Evolutionary conservation across 1,140 invertebrate species (phyloP).

Genomic region (Drosophila rhopaloa): DNA sequence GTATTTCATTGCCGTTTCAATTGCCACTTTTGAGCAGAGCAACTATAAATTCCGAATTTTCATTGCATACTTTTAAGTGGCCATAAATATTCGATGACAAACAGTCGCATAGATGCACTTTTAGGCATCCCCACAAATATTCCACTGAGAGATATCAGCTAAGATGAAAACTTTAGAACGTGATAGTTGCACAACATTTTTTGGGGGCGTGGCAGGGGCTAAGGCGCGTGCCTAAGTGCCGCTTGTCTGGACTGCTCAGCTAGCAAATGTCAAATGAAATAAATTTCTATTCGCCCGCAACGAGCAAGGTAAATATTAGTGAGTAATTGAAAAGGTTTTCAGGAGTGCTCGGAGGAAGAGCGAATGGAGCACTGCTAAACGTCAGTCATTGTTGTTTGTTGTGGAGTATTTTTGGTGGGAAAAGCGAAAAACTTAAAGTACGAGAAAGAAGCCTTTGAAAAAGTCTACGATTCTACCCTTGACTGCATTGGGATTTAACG

Average conservation of each 20-base stretch:
- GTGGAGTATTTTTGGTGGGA: conserved; percentile 15
- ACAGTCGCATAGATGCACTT: conserved; percentile 38
- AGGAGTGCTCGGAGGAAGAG: conserved; percentile 1
- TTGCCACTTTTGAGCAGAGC: conserved; percentile 21
- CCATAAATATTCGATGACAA: conserved; percentile 54
- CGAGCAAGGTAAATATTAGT: conserved; percentile 56
- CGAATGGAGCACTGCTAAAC: conserved; percentile 20
- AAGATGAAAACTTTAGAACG: conserved; percentile 25
- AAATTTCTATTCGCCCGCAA: conserved; percentile 46
- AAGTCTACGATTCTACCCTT: conserved; percentile 5
- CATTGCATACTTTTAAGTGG: conserved; percentile 63
- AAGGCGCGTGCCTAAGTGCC: conserved; percentile 62
- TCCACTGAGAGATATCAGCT: conserved; percentile 29
- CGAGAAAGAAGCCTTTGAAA: conserved; percentile 11
- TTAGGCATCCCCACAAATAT: conserved; percentile 34
- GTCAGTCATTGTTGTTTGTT: conserved; percentile 56
- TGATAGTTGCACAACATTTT: conserved; percentile 9
- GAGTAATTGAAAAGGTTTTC: conserved; percentile 59
- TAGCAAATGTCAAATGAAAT: conserved; percentile 61
- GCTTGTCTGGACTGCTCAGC: conserved; percentile 56
- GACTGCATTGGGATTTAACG: conserved; percentile 37
- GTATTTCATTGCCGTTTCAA: conserved; percentile 34
- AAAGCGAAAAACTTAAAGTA: conserved; percentile 21
- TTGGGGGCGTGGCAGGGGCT: conserved; percentile 15
- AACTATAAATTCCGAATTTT: conserved; percentile 43